Evolutionary conservation across 2,113 vertebrate species (phyloP), one percentile per base, ranked within the genome.

Genomic region (Damaliscus lunatus): DNA sequence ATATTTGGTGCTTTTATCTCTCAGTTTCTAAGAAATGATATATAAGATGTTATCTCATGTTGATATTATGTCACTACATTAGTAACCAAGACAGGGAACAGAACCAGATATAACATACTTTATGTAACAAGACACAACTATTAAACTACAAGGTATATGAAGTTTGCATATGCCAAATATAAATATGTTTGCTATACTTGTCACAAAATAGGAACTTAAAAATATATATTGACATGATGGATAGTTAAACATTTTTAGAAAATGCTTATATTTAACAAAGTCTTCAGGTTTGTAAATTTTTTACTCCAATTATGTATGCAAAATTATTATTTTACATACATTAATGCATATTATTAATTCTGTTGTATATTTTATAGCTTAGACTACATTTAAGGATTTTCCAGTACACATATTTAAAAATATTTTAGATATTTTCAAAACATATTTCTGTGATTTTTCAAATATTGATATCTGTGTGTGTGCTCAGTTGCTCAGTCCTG

Each of bases 381-480:
- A 67, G 64, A 71, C 9, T 60, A 93, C 25, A 96, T 55, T 67
- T 92, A 86, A 91, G 43, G 27, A n/a, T 85, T 96, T 96, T 93
- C n/a, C 53, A 36, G 16, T 8, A 67, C 7, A 59, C 46, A 15
- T 89, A 36, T 11, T 94, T 96, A 27, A 83, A 27, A 84, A 81
- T 55, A 85, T 85, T 92, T 95, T 86, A 82, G n/a, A 52, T 90
- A 31, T 88, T 84, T 96, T 91, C 7, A 86, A 90, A 81, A n/a
- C 29, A 71, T 33, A 74, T 77, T 64, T 93, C n/a, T 90, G 8
- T 57, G 10, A 17, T 88, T 84, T 91, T 89, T 43, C 15, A 91
- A 64, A 55, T 83, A 74, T 8, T 77, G 23, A 43, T 52, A 55
- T 33, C 95, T 77, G 36, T 77, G 6, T 77, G 23, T 27, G 36